Base-by-base conservation (phyloP, 2,113 vertebrate genomes). In the Lathamus discolor region DNA sequence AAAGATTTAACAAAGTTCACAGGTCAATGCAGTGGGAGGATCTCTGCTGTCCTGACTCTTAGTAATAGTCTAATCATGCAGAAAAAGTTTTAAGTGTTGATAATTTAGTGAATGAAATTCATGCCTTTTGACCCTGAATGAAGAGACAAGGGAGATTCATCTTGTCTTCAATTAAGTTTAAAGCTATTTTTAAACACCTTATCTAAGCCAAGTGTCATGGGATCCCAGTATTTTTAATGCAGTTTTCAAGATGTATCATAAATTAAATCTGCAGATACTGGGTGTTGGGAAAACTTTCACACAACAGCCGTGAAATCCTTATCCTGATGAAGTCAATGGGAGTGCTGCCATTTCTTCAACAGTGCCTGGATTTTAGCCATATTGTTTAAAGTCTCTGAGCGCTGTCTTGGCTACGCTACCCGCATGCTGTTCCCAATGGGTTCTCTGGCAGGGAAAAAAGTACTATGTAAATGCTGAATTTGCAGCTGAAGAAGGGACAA, bases 11-110 rank as follows among this genome's bases (percentile, higher is more conserved):
- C 94, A 95, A 95, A 97, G 98, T 98, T 97, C 97, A 94, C 93
- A 97, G 97, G 98, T 98, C 98, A 98, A 98, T 98, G 97, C 88
- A 96, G 97, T 97, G 93, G 97, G 98, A 96, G 93, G 98, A 96
- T 96, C 97, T 96, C 85, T 92, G 91, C 93, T 96, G 94, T 96
- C 69, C 93, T 93, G 91, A 96, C 94, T 97, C 96, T 95, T 94
- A 96, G 95, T 91, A 86, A 85, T 97, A 96, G 37, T 89, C 96
- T 97, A 98, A 97, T 99, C 98, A 98, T 96, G 98, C 98, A 97
- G 98, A 98, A 99, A 70, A 94, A 98, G 91, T 92, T 95, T 97
- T 96, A 96, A 97, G 97, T 89, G 93, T 95, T 97, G 97, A 94
- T 96, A 96, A 95, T 96, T 96, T 95, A 96, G 96, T 94, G 70